phyloP scores from a whole-genome alignment of 2,888 invertebrate genomes.

The Eucriotettix oculatus region DNA sequence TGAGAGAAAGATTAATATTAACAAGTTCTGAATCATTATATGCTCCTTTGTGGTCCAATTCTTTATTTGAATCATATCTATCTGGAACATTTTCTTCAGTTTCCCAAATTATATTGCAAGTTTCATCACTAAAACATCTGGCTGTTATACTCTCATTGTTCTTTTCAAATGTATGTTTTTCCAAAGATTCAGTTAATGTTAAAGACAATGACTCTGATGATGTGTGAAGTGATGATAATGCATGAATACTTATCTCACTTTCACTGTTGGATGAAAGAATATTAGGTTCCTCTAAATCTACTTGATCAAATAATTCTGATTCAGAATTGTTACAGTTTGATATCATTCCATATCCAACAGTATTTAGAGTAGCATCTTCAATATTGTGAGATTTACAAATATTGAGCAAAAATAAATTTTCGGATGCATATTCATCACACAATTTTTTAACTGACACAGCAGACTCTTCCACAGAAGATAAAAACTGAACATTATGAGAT shows the following conservation, averaged over 20 bases:
- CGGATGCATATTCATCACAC: background rate
- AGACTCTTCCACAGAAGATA: conserved; percentile 64
- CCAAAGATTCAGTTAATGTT: background rate
- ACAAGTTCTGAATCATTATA: background rate
- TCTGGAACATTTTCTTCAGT: background rate
- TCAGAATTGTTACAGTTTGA: background rate
- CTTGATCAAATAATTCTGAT: background rate
- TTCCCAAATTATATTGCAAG: background rate
- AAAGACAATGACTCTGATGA: background rate
- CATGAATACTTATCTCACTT: background rate
- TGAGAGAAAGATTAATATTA: background rate
- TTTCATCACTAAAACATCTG: background rate
- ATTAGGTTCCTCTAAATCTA: background rate
- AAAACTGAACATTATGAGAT: conserved; percentile 64
- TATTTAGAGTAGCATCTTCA: no score
- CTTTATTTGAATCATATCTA: background rate
- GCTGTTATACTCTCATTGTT: background rate
- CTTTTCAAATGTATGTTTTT: background rate
- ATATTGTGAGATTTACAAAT: background rate
- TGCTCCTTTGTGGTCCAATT: background rate
- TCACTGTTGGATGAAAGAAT: background rate
- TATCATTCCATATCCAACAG: no score
- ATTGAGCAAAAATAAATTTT: background rate
- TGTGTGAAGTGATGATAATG: background rate
- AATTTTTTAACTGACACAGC: conserved; percentile 57